Base-by-base conservation (phyloP, 2,797 vertebrate species). In the Avahi laniger region DNA sequence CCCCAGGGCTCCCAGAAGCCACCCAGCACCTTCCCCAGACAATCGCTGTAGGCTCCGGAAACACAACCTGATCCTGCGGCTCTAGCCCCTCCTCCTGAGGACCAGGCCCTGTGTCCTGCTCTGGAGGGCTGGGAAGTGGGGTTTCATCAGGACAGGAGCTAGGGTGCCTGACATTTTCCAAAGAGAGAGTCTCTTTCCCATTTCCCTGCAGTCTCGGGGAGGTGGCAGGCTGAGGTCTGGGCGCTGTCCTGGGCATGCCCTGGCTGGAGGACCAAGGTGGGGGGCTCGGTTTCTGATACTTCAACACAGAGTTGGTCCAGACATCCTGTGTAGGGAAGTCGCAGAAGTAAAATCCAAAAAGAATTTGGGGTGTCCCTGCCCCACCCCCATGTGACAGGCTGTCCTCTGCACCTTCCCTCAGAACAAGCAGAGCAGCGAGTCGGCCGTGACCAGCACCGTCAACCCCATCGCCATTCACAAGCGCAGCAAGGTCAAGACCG, bases 401-500 rank as follows among this genome's bases (percentile, higher is more conserved):
- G 57, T 91, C 63, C 94, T 92, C 28, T 96, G 88, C 33, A 84
- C 93, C 88, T 30, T 92, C 97, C 93, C 96, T 97, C 94, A 98
- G 98, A 99, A 69, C 97, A 99, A 99, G 97, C 98, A 97, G 96
- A 99, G 97, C 79, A 98, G 99, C 0, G 99, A 99, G 98, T 98
- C 99, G 0, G 99, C 99, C 0, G 99, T 99, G 97, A 99, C 99
- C 99, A 99, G 99, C 98, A 99, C 99, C 0, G 99, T 99, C 57
- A 99, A 99, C 97, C 99, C 99, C 24, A 92, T 99, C 67, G 28
- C 91, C 52, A 98, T 98, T 98, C 99, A 98, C 98, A 99, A 99
- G 86, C 99, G 99, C 97, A 99, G 99, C 96, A 99, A 99, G 98
- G 99, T 99, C 96, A 99, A 99, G 98, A 99, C 98, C 0, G 99